Base-by-base conservation (phyloP, 1,140 invertebrate species). In the Diabrotica virgifera region DNA sequence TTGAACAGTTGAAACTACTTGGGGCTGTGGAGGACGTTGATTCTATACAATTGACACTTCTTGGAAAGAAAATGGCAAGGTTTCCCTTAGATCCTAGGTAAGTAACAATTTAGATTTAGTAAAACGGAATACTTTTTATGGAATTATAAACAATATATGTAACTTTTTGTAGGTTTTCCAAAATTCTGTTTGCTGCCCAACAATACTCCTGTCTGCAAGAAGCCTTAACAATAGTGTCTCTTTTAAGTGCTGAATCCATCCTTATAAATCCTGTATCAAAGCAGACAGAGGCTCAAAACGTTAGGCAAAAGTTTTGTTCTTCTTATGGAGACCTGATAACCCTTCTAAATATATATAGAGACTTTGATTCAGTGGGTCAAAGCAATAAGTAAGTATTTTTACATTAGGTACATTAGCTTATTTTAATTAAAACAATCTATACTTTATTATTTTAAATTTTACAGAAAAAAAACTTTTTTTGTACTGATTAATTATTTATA, bases 311-410 rank as follows among this genome's bases (percentile, higher is more conserved):
- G 79, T 98, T 98, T 80, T 78, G 86, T 60, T 92, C 93, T 0
- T 84, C 87, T 54, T 87, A 95, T 71, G 96, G 97, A 8, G 97
- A 99, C 82, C 95, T 97, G 76, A 84, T 98, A 2, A 97, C 92
- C 8, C 80, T 97, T 37, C 80, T 99, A 0, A 98, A 97, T 80
- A 88, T 98, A 14, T 97, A 88, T 76, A 87, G 89, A 71, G 40
- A 46, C n/a, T 46, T 46, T n/a, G n/a, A 46, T 46, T 10, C 40
- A 8, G n/a, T 46, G 8, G 40, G 40, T 10, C 40, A 46, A 46
- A 46, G n/a, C 40, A 46, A 46, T 10, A 46, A n/a, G 40, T 46
- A 46, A 24, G 24, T 24, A 24, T 24, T 24, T 24, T 24, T 4
- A 24, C 24, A 2, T 24, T 24, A 24, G 1, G 4, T 24, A n/a